Evolutionary conservation across 2,888 invertebrate species (phyloP), one percentile per base, ranked within the genome.

Genomic region (Agriotes lineatus): DNA sequence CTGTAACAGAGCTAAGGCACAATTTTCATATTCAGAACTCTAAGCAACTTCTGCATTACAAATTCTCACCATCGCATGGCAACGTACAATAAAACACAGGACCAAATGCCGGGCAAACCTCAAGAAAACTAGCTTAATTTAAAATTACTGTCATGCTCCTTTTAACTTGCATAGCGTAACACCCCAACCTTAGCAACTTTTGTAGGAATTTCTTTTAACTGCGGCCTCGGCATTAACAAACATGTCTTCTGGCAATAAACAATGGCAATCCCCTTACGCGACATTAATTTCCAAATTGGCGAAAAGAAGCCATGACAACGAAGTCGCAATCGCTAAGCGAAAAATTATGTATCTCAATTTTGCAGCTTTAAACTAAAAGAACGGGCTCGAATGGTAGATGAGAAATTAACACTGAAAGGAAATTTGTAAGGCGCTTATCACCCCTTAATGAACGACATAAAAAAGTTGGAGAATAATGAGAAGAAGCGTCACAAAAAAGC

Each of bases 381-480:
- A 33, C 14, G 56, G 37, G 12, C 25, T 22, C 12, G 22, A 57
- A 14, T 44, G 45, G 45, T 22, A 9, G 59, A 45, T 48, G 48
- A 16, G 59, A 60, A 60, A 60, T 60, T 60, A 60, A 45, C 59
- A 12, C 25, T 25, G 20, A 60, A 60, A 60, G 42, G 42, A 60
- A 60, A 60, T 60, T 60, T 60, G 59, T 60, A 60, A 60, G 59
- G 22, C 59, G 59, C 59, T 60, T 48, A 60, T 60, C 59, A 33
- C 20, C 35, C 45, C 59, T 60, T 60, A 60, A 60, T 60, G 59
- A 60, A 60, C 45, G 59, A 48, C 59, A 3, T 33, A 60, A 60
- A 59, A 45, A 60, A 60, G 45, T 48, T 33, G 16, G 30, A 16
- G 33, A 60, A 48, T 60, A 60, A 48, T 48, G 59, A 30, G 33